These are phyloP conservation scores for Loripinus fragilis DNA, from an alignment of 2,888 invertebrate genomes.

Conservation along the genomic window DNA sequence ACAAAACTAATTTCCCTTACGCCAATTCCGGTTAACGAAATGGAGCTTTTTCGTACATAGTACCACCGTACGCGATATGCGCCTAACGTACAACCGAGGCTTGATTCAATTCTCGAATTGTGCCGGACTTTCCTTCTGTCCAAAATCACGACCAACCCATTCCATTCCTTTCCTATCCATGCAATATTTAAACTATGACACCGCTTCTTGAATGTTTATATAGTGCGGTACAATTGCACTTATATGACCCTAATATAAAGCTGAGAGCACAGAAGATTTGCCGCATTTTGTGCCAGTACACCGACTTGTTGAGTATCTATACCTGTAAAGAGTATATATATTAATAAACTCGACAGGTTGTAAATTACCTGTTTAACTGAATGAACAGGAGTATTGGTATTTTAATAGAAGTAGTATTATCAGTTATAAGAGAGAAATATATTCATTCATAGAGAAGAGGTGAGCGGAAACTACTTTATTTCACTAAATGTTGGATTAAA, in stretches of 20 bases:
- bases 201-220: constrained; percentile 16
- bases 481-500: neutral
- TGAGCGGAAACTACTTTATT: neutral
- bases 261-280: constrained; percentile 3
- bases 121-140: too few species aligned
- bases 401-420: neutral
- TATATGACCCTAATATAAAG: constrained; percentile 17
- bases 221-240: constrained; percentile 8
- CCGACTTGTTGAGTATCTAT: neutral
- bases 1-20: too few species aligned
- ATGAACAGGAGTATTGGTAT: neutral
- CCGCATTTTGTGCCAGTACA: constrained; percentile 1
- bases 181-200: neutral
- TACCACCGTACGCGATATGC: too few species aligned
- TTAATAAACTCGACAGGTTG: neutral
- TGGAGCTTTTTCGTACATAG: too few species aligned
- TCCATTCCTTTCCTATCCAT: too few species aligned
- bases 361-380: constrained; percentile 3
- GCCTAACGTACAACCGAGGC: too few species aligned
- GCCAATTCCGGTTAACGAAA: too few species aligned
- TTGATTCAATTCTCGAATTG: too few species aligned
- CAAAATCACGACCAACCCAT: too few species aligned
- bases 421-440: neutral
- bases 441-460: neutral
- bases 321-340: neutral